phyloP scores from a whole-genome alignment of 2,888 invertebrate species.

The Kuschelorhynchus macadamiae region DNA sequence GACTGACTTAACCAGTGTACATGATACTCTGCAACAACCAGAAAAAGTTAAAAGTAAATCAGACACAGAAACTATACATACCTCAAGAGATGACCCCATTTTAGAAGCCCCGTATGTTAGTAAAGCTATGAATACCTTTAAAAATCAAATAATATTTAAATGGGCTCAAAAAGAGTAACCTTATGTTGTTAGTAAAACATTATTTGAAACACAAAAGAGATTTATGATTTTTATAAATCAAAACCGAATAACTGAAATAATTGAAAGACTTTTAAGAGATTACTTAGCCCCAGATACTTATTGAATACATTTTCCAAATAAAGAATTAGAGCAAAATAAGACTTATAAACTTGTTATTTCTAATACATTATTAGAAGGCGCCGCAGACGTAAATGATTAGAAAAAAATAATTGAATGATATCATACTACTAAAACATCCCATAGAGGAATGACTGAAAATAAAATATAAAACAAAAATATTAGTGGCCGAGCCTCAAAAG shows the following conservation, averaged over 20 bases:
- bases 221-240: slow-evolving; percentile 1
- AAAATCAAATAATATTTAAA: slow-evolving; percentile 2
- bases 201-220: neutral
- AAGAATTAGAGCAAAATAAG: slow-evolving; percentile 13
- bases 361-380: neutral
- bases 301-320: slow-evolving; percentile 1
- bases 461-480: neutral
- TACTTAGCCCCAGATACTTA: slow-evolving; percentile 8
- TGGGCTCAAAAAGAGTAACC: slow-evolving; percentile 7
- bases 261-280: neutral
- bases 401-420: slow-evolving; percentile 7
- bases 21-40: too few relatives aligned
- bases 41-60: neutral
- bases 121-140: neutral
- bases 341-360: slow-evolving; percentile 1
- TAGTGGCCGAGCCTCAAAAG: neutral
- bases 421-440: neutral
- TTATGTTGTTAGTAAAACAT: neutral
- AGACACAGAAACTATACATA: neutral
- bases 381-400: neutral
- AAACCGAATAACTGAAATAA: neutral
- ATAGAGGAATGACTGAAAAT: slow-evolving; percentile 6
- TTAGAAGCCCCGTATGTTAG: neutral
- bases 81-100: neutral
- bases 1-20: too few relatives aligned